phyloP scores from a whole-genome alignment of 1,140 invertebrate genomes.

The Battus philenor region DNA sequence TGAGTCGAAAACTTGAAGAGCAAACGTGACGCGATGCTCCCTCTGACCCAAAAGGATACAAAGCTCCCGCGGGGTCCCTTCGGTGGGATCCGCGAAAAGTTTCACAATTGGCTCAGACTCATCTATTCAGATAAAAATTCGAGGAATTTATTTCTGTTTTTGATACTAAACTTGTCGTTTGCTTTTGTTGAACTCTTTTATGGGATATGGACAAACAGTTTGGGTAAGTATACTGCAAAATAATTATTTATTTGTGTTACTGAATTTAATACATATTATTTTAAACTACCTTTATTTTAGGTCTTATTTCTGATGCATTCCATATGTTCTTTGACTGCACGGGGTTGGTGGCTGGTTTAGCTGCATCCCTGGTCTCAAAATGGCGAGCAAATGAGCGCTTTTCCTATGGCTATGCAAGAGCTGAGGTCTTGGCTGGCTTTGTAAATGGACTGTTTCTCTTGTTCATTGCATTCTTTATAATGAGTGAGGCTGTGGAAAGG shows the following conservation, averaged over 20 bases:
- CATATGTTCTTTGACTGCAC: constrained; percentile 99
- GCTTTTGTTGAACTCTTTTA: constrained; percentile 97
- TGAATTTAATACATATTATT: constrained; percentile 5
- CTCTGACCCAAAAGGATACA: constrained; percentile 86
- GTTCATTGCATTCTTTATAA: constrained; percentile 97
- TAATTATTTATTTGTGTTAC: not conserved
- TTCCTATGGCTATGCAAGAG: constrained; percentile 97
- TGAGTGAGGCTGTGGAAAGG: constrained; percentile 95
- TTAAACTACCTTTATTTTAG: constrained; percentile 77
- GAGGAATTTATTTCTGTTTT: constrained; percentile 95
- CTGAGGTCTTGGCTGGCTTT: constrained; percentile 97
- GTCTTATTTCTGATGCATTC: constrained; percentile 98
- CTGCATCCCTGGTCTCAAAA: constrained; percentile 93
- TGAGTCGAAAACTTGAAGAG: constrained; percentile 33
- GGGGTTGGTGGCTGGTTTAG: constrained; percentile 93
- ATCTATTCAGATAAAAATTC: constrained; percentile 96
- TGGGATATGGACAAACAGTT: constrained; percentile 97
- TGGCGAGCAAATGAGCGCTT: constrained; percentile 96
- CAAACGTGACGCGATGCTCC: constrained; percentile 79
- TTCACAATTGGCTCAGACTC: constrained; percentile 87
- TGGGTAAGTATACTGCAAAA: constrained; percentile 76
- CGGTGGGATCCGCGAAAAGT: constrained; percentile 82
- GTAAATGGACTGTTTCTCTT: constrained; percentile 96
- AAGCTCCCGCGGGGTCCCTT: constrained; percentile 72
- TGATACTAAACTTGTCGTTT: constrained; percentile 95